These are phyloP conservation scores for Gymnocypris eckloni DNA, from an alignment of 2,797 vertebrate species.

Conservation along the genomic window DNA sequence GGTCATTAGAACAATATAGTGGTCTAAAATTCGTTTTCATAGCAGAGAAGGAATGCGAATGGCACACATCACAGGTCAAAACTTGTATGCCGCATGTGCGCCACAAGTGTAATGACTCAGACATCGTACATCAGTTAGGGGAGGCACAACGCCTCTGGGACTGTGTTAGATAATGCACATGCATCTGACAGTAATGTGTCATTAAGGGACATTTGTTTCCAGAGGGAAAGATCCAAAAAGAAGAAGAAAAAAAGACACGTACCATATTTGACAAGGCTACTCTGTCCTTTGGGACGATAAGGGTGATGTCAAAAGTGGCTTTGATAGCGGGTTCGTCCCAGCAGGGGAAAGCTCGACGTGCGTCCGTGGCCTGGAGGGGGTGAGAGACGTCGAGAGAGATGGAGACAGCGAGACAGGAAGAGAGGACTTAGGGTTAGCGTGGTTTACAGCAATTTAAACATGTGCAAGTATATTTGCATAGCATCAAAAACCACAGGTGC, in stretches of 20 bases:
- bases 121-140: neutral
- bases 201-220: constrained; percentile 51
- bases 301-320: constrained; percentile 95
- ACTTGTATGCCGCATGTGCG: neutral
- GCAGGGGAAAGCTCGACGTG: constrained; percentile 97
- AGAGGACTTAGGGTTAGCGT: constrained; percentile 19
- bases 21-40: neutral
- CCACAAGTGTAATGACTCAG: constrained; percentile 1
- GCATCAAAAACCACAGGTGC: neutral
- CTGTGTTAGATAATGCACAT: constrained; percentile 64
- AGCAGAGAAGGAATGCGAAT: neutral
- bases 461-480: neutral
- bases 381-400: neutral
- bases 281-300: constrained; percentile 97
- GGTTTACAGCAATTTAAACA: constrained; percentile 15
- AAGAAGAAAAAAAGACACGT: constrained; percentile 61
- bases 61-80: neutral
- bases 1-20: neutral
- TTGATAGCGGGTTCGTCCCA: constrained; percentile 99
- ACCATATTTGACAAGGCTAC: constrained; percentile 99
- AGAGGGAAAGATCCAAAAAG: constrained; percentile 21
- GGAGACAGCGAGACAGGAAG: neutral
- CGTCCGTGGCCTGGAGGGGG: constrained; percentile 89
- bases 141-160: constrained; percentile 43
- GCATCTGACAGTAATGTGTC: constrained; percentile 44